Evolutionary conservation across 2,113 vertebrate species (phyloP), one percentile per base, ranked within the genome.

Genomic region (Xenus cinereus): DNA sequence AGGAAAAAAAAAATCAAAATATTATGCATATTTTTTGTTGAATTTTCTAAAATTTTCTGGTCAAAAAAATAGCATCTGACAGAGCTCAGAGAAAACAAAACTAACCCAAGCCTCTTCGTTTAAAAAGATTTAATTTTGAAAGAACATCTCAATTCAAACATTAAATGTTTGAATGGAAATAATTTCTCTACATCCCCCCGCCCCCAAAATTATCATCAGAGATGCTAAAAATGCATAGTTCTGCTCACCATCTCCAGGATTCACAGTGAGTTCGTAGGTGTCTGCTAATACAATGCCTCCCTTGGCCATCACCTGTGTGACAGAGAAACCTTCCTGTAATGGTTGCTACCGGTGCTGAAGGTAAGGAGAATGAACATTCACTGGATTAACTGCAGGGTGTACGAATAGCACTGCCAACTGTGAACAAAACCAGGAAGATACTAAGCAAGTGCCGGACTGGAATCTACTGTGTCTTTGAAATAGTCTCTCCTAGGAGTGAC

Each of bases 281-380:
- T 95, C 95, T 62, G 80, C 80, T 59, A 74, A 77, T 5, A 96
- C 2, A 41, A 98, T 98, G n/a, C 37, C 18, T 92, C 98, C 98
- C 59, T 97, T 98, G 76, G 98, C 95, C 98, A 98, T 98, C 72
- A 98, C 93, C 98, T 98, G 89, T 33, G 90, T 66, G 88, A 98
- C 75, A 93, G 37, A 94, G 88, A 93, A 66, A 57, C 23, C 22
- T 54, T 88, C 20, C 35, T 66, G 62, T 39, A 88, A 87, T 11
- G 41, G 23, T 21, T 83, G 50, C 12, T 71, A 10, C 7, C 1
- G 2, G 9, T 45, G 35, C 51, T 72, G 59, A 87, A 83, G 57
- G 35, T 35, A 41, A 64, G n/a, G 21, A 74, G 63, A 53, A 84
- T 18, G 30, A 53, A 46, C 1, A 0, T 41, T 92, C 48, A 32